phyloP scores from a whole-genome alignment of 2,888 invertebrate species.

The Lampropteryx suffumata region DNA sequence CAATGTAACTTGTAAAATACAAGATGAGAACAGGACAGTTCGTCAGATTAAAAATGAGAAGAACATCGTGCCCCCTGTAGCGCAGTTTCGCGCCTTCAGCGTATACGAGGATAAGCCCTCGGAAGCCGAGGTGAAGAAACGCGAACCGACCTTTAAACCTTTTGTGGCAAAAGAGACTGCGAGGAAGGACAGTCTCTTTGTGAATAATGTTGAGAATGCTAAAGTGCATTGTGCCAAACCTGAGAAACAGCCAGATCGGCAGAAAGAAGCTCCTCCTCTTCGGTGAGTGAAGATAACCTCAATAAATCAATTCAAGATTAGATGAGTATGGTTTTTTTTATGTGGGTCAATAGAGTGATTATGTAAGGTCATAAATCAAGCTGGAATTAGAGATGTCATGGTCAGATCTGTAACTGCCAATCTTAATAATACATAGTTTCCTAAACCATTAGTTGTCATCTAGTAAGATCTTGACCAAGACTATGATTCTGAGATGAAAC shows the following conservation, averaged over 20 bases:
- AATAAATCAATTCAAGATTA: constrained; percentile 12
- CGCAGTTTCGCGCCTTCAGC: constrained; percentile 89
- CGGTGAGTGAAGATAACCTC: constrained; percentile 48
- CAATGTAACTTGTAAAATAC: constrained; percentile 73
- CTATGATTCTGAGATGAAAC: too few species aligned
- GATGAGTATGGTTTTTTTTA: neutral
- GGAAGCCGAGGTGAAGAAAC: constrained; percentile 71
- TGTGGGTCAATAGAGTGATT: constrained; percentile 1
- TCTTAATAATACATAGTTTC: too few species aligned
- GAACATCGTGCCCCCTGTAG: constrained; percentile 84
- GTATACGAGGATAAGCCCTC: constrained; percentile 86
- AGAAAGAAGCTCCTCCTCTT: constrained; percentile 52
- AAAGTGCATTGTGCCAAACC: constrained; percentile 60
- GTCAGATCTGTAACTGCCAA: too few species aligned
- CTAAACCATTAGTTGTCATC: too few species aligned
- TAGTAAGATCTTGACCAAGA: too few species aligned
- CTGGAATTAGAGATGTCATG: too few species aligned
- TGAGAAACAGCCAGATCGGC: constrained; percentile 62
- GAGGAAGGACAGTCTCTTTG: constrained; percentile 62
- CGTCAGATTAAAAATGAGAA: constrained; percentile 77
- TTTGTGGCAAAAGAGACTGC: constrained; percentile 68
- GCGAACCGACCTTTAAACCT: constrained; percentile 71
- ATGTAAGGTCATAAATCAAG: constrained; percentile 2
- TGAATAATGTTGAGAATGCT: constrained; percentile 62
- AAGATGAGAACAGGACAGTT: constrained; percentile 74